Evolutionary conservation across 2,797 vertebrate species (phyloP), one percentile per base, ranked within the genome.

Genomic region (Carduelis carduelis): DNA sequence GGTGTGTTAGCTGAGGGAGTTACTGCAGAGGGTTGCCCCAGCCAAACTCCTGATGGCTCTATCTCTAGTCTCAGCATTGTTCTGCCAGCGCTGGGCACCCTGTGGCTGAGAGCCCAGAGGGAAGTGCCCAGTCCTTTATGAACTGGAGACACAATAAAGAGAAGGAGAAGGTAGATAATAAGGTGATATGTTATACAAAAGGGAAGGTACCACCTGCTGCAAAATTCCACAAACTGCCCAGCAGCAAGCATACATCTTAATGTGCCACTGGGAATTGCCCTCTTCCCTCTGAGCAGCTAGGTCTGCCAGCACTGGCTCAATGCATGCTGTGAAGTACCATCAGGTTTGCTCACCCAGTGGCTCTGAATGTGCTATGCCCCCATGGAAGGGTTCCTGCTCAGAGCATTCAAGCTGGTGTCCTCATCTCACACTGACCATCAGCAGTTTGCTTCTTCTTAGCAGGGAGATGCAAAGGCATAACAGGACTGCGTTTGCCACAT

Each of bases 221-320:
- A 75, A 65, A 64, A 64, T 77, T 55, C 60, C 65, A 16, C 39
- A 41, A 59, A 63, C 35, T 59, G 14, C 27, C 55, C 64, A 60
- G 35, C 23, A 66, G 72, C 64, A 64, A 56, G 18, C 27, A 28
- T 6, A 15, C 8, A 32, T 37, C 35, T 55, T 57, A 23, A 52
- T 14, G 22, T 17, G 1, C 59, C 32, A 12, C 68, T 89, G 53
- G 53, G 49, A 80, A 27, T 37, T 75, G 60, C 34, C 22, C 43
- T 83, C 43, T 83, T 83, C 43, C 84, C 53, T 70, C 61, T 70
- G 53, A 89, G 13, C 30, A 9, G 4, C 0, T 75, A 63, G 37
- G 12, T 70, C 30, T 76, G 49, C 35, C 23, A 49, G 9, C 34
- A 14, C 10, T 0, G 1, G 17, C 4, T 70, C 0, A 2, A 41